Base-by-base conservation (phyloP, 2,113 vertebrate genomes). In the Mastomys coucha region DNA sequence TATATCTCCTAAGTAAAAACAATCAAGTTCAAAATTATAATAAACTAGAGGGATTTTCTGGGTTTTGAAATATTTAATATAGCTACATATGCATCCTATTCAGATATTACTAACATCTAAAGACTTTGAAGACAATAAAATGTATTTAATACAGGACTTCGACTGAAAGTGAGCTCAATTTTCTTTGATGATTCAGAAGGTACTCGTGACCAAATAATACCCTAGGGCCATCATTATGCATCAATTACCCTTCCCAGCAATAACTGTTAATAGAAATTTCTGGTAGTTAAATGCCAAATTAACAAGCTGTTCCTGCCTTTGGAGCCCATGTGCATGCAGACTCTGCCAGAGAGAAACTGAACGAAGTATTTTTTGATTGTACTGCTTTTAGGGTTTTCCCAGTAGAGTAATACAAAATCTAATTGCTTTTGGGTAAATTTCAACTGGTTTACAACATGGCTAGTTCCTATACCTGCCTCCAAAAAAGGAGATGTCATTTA, bases 261-360 rank as follows among this genome's bases (percentile, higher is more conserved):
- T 96, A 96, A 96, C 86, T 81, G 17, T 95, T 96, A 96, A 95
- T 86, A 96, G 73, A 95, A 97, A 80, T 93, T 96, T 95, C 94
- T 96, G 89, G 82, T 94, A 87, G 56, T 95, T 95, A 94, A 91
- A 89, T 89, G 93, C 93, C 95, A 97, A 88, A 97, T 93, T 94
- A 96, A 94, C 91, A 96, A 97, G 82, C 93, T 97, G 89, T 97
- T 96, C 77, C 70, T 98, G 95, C 31, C 82, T 96, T 97, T 95
- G 70, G 95, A 96, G 31, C n/a, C 58, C 67, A 86, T 92, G 84
- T 95, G 51, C 91, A 82, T 33, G 42, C 26, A 95, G 69, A 81
- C 51, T 56, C 70, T 96, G 94, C 94, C 96, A 98, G 78, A 87
- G 78, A 49, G 14, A 89, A 39, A 91, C 60, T 89, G 72, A 96